A percentile compares a stretch with the other conserved stretches of the same genome.
These are phyloP conservation scores for Halisarca cf. caerulea DNA, from an alignment of 37 sponge, comb jelly and placozoan genomes.

Conservation along the genomic window DNA sequence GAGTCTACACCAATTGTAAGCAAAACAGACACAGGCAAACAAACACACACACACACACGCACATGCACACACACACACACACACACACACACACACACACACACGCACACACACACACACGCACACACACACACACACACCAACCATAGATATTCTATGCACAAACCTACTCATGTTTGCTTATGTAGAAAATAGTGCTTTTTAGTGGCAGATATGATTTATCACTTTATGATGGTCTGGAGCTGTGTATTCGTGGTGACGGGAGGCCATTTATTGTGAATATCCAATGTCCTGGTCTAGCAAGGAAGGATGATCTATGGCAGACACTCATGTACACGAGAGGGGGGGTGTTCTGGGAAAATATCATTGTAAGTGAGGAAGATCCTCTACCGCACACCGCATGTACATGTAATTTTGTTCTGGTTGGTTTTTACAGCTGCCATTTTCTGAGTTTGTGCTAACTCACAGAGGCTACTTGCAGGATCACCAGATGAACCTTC, in stretches of 20 bases:
- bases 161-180: background rate
- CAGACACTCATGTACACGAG: conserved; percentile 86
- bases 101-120: background rate
- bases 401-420: background rate
- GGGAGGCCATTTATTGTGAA: conserved; percentile 81
- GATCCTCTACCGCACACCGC: too few species aligned
- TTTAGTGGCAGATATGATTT: conserved; percentile 54
- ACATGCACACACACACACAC: background rate
- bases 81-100: background rate
- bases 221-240: conserved; percentile 80
- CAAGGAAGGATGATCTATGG: conserved; percentile 80
- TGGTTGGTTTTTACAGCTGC: conserved; percentile 50
- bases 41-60: background rate
- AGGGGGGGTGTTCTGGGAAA: conserved; percentile 94
- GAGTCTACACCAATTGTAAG: background rate
- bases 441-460: conserved; percentile 81
- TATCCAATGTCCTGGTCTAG: conserved; percentile 44
- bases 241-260: conserved; percentile 81
- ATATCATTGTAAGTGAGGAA: conserved; percentile 69
- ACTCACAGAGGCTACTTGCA: conserved; percentile 88
- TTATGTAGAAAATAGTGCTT: conserved; percentile 40
- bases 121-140: background rate
- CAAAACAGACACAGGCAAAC: background rate
- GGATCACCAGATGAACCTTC: conserved; percentile 61
- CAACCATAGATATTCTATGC: background rate